Evolutionary conservation across 2,113 vertebrate species (phyloP).

Genomic region (Poeciliopsis turrubarensis): DNA sequence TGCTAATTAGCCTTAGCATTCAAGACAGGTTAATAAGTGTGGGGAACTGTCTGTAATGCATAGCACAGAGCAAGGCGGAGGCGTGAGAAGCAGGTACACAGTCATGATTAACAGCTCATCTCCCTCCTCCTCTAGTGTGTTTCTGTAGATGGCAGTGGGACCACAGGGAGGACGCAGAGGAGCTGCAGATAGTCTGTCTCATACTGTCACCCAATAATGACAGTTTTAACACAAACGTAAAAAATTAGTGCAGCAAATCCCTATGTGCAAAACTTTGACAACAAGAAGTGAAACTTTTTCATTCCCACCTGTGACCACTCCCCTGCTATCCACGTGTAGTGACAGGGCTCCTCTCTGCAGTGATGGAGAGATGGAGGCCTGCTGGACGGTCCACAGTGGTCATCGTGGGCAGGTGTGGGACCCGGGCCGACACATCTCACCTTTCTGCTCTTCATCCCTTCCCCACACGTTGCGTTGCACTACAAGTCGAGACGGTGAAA

Average conservation of each 20-base stretch:
- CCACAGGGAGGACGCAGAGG: too few species aligned
- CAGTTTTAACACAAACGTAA: not conserved
- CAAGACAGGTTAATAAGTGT: too few species aligned
- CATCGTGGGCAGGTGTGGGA: constrained; percentile 76
- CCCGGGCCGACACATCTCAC: constrained; percentile 81
- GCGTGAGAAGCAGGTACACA: too few species aligned
- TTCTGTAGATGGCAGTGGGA: too few species aligned
- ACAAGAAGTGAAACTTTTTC: not conserved
- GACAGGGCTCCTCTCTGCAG: constrained; percentile 80
- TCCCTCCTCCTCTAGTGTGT: too few species aligned
- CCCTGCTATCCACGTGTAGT: constrained; percentile 83
- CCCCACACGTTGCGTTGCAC: constrained; percentile 85
- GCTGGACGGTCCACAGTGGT: constrained; percentile 78
- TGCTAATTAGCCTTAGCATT: too few species aligned
- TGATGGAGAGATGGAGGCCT: constrained; percentile 77
- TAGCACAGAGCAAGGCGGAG: too few species aligned
- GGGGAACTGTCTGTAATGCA: too few species aligned
- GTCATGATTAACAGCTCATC: too few species aligned
- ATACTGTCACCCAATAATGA: too few species aligned
- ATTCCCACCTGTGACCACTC: constrained; percentile 87
- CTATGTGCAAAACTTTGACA: not conserved
- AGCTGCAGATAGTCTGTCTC: too few species aligned
- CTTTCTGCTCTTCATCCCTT: constrained; percentile 73
- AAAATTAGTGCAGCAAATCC: not conserved
- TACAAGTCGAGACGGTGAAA: constrained; percentile 55